Evolutionary conservation across 2,888 invertebrate genomes (phyloP), one percentile per base, ranked within the genome.

Genomic region (Pogonocherus hispidulus): DNA sequence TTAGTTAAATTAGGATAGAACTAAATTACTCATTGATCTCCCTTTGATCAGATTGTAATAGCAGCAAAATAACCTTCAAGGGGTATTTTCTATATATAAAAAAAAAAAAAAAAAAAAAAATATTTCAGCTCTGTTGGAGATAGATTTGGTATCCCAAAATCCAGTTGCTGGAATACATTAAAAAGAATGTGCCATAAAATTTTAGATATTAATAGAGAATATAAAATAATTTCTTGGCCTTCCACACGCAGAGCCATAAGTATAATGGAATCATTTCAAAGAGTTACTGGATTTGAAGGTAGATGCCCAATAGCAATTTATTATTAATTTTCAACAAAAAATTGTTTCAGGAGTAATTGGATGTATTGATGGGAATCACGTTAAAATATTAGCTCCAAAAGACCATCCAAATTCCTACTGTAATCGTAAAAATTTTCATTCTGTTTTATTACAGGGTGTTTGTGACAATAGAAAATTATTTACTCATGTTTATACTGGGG

Each of bases 351-450:
- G 67, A 41, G 59, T 73, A 49, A 71, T 74, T 59, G 72, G 74
- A 5, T 73, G 70, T n/a, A 74, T 75, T 32, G 74, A 75, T 55
- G 74, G 70, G 1, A 70, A 67, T 27, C 72, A 77, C 60, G 63
- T 76, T 46, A 56, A 60, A 32, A 75, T 75, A 23, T 37, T 63
- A 35, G 60, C 55, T n/a, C 75, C 75, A 18, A 51, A 52, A 44
- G 64, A 67, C 14, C 27, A 73, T 23, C 49, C 62, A 27, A 70
- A 72, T 44, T 67, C 71, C n/a, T 77, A 76, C 63, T 20, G 37
- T 4, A 75, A 76, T 44, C 49, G 73, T 35, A 73, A 74, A 54
- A 54, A 44, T 9, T 74, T 32, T 49, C 70, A 74, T 52, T 70
- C 68, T 5, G 47, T 75, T n/a, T 41, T 74, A 6, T 23, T 74